These are phyloP conservation scores for Apodemus sylvaticus DNA, from an alignment of 2,113 vertebrate genomes.

Conservation along the genomic window DNA sequence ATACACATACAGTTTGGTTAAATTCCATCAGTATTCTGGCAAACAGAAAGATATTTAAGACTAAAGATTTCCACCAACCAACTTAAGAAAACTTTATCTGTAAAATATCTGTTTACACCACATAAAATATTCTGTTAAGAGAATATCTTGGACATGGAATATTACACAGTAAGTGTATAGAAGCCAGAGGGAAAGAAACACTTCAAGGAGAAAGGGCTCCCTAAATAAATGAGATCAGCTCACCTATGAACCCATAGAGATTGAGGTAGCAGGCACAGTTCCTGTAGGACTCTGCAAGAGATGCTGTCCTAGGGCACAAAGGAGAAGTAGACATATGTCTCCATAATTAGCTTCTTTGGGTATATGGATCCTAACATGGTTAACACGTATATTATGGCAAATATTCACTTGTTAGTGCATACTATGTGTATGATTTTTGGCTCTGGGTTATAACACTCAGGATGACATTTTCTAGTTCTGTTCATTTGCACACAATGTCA, in stretches of 20 bases:
- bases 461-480: too few relatives aligned
- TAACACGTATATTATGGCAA: too few relatives aligned
- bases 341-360: too few relatives aligned
- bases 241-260: neutral
- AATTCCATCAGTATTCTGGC: neutral
- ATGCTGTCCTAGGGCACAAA: neutral
- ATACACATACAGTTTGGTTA: neutral
- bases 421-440: too few relatives aligned
- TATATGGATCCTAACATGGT: too few relatives aligned
- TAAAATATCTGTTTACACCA: neutral
- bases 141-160: too few relatives aligned
- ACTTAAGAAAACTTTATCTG: neutral
- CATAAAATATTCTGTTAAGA: too few relatives aligned
- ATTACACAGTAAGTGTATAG: neutral
- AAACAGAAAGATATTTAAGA: neutral
- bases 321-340: neutral
- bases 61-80: neutral
- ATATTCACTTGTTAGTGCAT: too few relatives aligned
- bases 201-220: neutral
- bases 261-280: neutral
- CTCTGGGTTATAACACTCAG: too few relatives aligned
- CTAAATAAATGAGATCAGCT: neutral
- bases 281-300: neutral
- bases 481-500: too few relatives aligned
- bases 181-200: neutral